Base-by-base conservation (phyloP, 2,797 vertebrate species). In the Enteromius treurensis region DNA sequence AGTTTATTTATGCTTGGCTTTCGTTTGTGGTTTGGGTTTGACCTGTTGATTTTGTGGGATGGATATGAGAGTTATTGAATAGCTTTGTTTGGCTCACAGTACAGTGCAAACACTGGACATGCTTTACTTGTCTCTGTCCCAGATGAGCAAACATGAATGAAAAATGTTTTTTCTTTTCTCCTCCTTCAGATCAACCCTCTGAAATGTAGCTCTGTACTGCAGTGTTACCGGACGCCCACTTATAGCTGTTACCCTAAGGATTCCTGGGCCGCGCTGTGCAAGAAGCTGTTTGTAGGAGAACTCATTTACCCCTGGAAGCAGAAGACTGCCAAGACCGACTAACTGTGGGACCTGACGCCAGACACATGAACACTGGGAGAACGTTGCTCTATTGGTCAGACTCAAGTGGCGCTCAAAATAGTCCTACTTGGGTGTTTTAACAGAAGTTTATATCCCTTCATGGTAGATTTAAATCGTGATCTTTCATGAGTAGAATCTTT, bases 251-350 rank as follows among this genome's bases (percentile, higher is more conserved):
- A 96, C 90, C 97, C 97, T 42, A 96, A 90, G 89, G 96, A 98
- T 91, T 97, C 98, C 10, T 99, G 98, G 98, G 86, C 84, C 0
- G 94, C 95, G 0, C 93, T 99, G 89, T 94, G 95, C 90, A 96
- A 96, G 91, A 99, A 98, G 83, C 95, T 99, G 79, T 97, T 99
- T 88, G 92, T 98, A 0, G 98, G 98, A 62, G 96, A 99, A 91
- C 95, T 99, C 53, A 94, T 99, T 90, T 99, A 98, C 88, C 98
- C 98, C 75, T 99, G 98, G 98, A 97, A 93, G 83, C 96, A 96
- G 89, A 97, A 96, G 92, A 94, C 84, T 89, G 93, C 95, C 88
- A 98, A 98, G 91, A 93, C 93, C 15, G 96, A 97, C 86, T 99
- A 90, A 96, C 26, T 42, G 11, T 60, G 29, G n/a, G 17, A 32